Evolutionary conservation across 2,113 vertebrate species (phyloP).

Genomic region (Gymnobelideus leadbeateri): DNA sequence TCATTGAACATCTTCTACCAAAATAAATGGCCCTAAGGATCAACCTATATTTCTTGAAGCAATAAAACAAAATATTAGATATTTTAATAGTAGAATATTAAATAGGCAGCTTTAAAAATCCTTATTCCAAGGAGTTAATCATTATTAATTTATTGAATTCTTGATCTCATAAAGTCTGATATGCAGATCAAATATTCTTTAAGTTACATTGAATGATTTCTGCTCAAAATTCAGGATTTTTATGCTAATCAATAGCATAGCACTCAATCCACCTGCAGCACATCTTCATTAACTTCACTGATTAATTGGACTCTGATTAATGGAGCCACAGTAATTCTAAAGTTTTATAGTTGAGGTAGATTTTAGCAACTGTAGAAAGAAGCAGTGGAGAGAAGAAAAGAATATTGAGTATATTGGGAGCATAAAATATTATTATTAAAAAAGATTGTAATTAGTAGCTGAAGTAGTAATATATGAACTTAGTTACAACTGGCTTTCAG

Average conservation of each 20-base stretch:
- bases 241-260: constrained; percentile 40
- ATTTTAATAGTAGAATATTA: constrained; percentile 39
- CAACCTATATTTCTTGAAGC: constrained; percentile 33
- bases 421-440: neutral
- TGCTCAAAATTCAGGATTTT: constrained; percentile 56
- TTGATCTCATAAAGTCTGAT: constrained; percentile 66
- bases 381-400: neutral
- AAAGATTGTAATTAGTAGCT: too few relatives aligned
- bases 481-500: neutral
- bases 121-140: constrained; percentile 72
- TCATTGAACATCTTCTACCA: constrained; percentile 48
- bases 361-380: constrained; percentile 14
- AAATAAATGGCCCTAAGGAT: constrained; percentile 50
- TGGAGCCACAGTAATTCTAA: constrained; percentile 36
- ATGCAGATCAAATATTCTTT: constrained; percentile 56
- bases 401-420: neutral
- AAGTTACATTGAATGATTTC: constrained; percentile 55
- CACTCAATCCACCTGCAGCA: neutral
- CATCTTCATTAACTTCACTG: constrained; percentile 57
- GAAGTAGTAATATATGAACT: neutral
- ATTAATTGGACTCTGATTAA: constrained; percentile 36
- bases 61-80: constrained; percentile 54
- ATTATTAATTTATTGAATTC: constrained; percentile 70
- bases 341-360: constrained; percentile 12
- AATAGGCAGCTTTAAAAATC: constrained; percentile 59